Base-by-base conservation (phyloP, 2,888 invertebrate genomes). In the Antheraea assamensis region DNA sequence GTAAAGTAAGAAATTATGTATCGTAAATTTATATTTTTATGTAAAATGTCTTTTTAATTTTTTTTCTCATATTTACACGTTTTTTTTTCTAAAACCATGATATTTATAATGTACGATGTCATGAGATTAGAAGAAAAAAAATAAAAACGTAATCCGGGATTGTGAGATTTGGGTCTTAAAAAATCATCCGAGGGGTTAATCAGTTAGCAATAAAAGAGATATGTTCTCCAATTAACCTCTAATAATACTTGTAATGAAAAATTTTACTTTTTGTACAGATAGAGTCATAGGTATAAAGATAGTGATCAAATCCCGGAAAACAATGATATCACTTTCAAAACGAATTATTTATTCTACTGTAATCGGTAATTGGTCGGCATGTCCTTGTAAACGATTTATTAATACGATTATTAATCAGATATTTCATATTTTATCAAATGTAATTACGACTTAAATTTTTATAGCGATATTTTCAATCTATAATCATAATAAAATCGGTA, bases 381-480 rank as follows among this genome's bases (percentile, higher is more conserved):
- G 68, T 35, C 68, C 68, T 68, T 68, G 68, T 35, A 35, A 2
- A n/a, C 68, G 68, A 35, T n/a, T 68, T 35, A 68, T 35, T 68
- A 30, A 17, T 64, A 64, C 17, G 61, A 30, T 64, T 68, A 35
- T 68, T 35, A 35, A 68, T 68, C 68, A 31, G 35, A 10, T 68
- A 64, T 68, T 68, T 68, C 35, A n/a, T 35, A 10, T 68, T 15
- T 68, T 68, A 68, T 68, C 68, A 68, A 10, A 21, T 35, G 68
- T 35, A 68, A 68, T 66, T 68, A 68, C 68, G 68, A 35, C 68
- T 68, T 68, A 35, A 68, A n/a, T 19, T 31, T 30, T 66, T 66
- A 68, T 30, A 21, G 10, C n/a, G 68, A 68, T 68, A 68, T 68
- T 35, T 35, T 35, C 17, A 68, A 35, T 68, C 21, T 8, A 68